A percentile compares a stretch with the other conserved stretches of the same genome.
Conservation (phyloP, 1,140 invertebrate genomes). For the Teleogryllus occipitalis region DNA sequence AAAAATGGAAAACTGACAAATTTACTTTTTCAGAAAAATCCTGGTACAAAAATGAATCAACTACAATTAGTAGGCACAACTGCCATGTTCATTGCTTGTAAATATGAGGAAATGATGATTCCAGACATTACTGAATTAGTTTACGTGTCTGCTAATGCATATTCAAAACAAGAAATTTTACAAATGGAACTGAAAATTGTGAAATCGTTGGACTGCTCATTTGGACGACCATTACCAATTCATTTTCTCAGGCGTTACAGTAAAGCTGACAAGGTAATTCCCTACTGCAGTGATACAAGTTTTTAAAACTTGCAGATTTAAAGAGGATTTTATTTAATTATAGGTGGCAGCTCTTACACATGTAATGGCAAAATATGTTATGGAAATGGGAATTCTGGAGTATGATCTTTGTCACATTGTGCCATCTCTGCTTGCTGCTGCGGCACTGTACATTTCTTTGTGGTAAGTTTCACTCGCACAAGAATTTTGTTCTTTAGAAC, state of each 20-base stretch:
- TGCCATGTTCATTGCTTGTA: conserved; percentile 84
- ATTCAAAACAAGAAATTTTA: conserved; percentile 67
- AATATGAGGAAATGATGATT: conserved; percentile 92
- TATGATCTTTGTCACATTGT: conserved; percentile 71
- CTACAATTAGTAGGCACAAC: conserved; percentile 88
- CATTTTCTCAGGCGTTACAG: conserved; percentile 80
- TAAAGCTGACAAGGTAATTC: conserved; percentile 41
- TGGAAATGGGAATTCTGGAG: conserved; percentile 77
- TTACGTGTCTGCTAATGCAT: conserved; percentile 86
- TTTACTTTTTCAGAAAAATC: conserved; percentile 37
- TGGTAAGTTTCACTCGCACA: conserved; percentile 12
- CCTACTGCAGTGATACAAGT: background rate
- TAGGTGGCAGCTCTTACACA: conserved; percentile 63
- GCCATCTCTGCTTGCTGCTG: conserved; percentile 74
- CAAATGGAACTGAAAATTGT: conserved; percentile 79
- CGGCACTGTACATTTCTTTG: conserved; percentile 52
- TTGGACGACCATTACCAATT: conserved; percentile 76
- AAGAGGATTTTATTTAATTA: conserved; percentile 11
- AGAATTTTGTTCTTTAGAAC: no score
- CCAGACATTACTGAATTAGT: conserved; percentile 86
- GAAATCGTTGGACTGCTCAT: conserved; percentile 63
- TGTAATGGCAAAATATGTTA: conserved; percentile 84
- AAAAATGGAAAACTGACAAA: background rate
- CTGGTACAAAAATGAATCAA: conserved; percentile 52
- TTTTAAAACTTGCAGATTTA: background rate